Conservation (phyloP, 1,140 invertebrate genomes). For the Goniozus legneri region DNA sequence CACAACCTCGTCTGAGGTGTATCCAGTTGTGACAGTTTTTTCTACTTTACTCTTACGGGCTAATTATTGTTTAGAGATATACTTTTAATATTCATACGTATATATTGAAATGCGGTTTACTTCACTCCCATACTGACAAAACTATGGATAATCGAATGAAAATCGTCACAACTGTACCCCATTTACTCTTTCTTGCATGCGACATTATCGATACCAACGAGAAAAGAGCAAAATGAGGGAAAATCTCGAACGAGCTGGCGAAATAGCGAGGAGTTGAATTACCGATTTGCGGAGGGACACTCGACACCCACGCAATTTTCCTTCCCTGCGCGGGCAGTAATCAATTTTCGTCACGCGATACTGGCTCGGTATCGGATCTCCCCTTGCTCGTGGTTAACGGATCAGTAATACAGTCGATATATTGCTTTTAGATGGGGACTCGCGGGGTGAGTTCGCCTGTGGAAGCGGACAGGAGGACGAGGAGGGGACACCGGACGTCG, state of each 20-base stretch:
- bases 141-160: too few species aligned
- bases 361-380: slow-evolving; percentile 2
- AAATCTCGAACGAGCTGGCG: slow-evolving; percentile 4
- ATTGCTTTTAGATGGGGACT: slow-evolving; percentile 44
- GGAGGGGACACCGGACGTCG: slow-evolving; percentile 33
- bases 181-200: too few species aligned
- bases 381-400: background rate
- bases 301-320: slow-evolving; percentile 19
- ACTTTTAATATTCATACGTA: too few species aligned
- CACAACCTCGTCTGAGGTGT: too few species aligned
- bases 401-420: background rate
- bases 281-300: slow-evolving; percentile 4
- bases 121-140: too few species aligned
- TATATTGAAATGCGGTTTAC: too few species aligned
- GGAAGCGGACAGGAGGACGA: slow-evolving; percentile 52
- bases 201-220: too few species aligned
- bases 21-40: too few species aligned
- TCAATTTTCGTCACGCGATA: slow-evolving; percentile 31
- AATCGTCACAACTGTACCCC: too few species aligned
- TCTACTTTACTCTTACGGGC: too few species aligned
- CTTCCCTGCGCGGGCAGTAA: slow-evolving; percentile 19
- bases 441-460: slow-evolving; percentile 47
- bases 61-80: too few species aligned
- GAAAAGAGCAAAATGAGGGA: too few species aligned
- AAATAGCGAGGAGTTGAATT: background rate